Percentiles rank a stretch among this genome's conserved stretches.
These are phyloP conservation scores for Herminia tarsipennalis DNA, from an alignment of 2,888 invertebrate species.

Conservation along the genomic window DNA sequence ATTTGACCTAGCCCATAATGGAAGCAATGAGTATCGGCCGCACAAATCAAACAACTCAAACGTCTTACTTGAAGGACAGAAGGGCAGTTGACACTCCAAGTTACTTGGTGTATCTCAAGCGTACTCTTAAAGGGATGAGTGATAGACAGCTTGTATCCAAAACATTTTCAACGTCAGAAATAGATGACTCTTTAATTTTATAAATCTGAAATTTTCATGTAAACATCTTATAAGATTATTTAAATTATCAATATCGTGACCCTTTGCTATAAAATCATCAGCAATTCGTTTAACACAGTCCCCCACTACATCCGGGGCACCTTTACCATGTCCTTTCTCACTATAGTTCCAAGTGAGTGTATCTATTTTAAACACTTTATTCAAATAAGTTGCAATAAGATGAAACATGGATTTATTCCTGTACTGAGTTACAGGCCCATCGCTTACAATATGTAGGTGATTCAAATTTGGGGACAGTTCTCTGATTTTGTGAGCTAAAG, in stretches of 20 bases:
- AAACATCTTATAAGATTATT: no score
- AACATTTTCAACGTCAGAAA: slow-evolving; percentile 1
- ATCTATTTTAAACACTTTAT: slow-evolving; percentile 32
- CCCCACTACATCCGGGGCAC: slow-evolving; percentile 26
- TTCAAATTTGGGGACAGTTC: slow-evolving; percentile 7
- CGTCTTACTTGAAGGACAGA: not conserved
- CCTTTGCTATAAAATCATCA: not conserved
- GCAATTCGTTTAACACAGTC: slow-evolving; percentile 19
- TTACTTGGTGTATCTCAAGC: slow-evolving; percentile 2
- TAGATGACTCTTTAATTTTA: not conserved
- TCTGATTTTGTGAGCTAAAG: slow-evolving; percentile 4
- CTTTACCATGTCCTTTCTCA: slow-evolving; percentile 27
- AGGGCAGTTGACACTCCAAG: slow-evolving; percentile 1
- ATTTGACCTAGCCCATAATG: not conserved
- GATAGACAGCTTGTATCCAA: not conserved
- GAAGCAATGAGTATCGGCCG: not conserved
- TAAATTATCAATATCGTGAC: slow-evolving; percentile 1
- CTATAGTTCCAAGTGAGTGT: slow-evolving; percentile 21
- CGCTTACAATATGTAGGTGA: slow-evolving; percentile 9
- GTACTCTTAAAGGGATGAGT: slow-evolving; percentile 2
- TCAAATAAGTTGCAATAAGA: slow-evolving; percentile 11
- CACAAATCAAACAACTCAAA: slow-evolving; percentile 2
- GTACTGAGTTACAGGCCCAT: slow-evolving; percentile 13
- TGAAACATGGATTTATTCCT: slow-evolving; percentile 4
- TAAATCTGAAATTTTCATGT: not conserved